Evolutionary conservation across 2,797 vertebrate genomes (phyloP).

Genomic region (Sphenodon punctatus): DNA sequence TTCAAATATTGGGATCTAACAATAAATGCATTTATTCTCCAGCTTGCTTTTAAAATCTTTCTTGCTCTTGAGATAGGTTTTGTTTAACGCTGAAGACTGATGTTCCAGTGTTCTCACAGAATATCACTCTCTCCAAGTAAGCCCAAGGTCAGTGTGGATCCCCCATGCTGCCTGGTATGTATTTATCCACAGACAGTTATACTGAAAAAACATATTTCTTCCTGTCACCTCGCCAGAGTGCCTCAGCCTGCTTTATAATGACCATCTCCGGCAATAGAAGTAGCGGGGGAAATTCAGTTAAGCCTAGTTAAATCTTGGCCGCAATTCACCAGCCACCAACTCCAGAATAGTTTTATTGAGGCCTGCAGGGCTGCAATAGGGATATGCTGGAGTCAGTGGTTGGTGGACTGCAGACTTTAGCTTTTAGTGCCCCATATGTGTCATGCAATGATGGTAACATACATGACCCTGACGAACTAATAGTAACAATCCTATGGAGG

Average conservation of each 20-base stretch:
- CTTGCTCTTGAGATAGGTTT: fast-evolving
- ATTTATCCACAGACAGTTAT: too few relatives aligned
- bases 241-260: too few relatives aligned
- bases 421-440: background rate
- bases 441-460: too few relatives aligned
- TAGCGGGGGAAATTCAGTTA: background rate
- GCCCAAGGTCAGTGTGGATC: too few relatives aligned
- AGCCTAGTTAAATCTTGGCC: too few relatives aligned
- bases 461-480: background rate
- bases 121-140: background rate
- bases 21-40: fast-evolving
- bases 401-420: too few relatives aligned
- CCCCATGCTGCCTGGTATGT: background rate
- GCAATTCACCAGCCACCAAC: too few relatives aligned
- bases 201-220: background rate
- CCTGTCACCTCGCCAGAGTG: background rate
- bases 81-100: background rate
- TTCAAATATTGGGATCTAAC: fast-evolving
- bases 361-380: too few relatives aligned
- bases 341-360: too few relatives aligned
- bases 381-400: too few relatives aligned
- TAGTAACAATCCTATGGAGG: background rate
- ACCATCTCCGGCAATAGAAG: too few relatives aligned
- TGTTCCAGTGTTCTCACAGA: background rate
- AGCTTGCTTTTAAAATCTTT: fast-evolving